phyloP scores from a whole-genome alignment of 1,140 invertebrate species.

The Calephelis virginiensis region DNA sequence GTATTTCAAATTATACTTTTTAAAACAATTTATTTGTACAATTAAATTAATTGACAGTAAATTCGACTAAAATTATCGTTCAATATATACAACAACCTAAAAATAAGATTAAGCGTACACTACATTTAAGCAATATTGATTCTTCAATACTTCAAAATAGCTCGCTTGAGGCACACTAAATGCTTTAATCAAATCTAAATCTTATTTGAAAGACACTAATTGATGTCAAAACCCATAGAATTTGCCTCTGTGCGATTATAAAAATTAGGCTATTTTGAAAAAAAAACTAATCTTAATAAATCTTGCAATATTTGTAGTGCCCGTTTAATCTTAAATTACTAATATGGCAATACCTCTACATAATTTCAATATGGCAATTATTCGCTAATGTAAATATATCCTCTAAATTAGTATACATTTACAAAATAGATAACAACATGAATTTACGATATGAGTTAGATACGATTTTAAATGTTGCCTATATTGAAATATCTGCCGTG shows the following conservation, averaged over 20 bases:
- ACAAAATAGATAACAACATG: constrained; percentile 7
- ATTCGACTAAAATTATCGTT: constrained; percentile 12
- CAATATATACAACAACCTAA: neutral
- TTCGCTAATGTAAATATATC: constrained; percentile 7
- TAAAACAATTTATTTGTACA: constrained; percentile 4
- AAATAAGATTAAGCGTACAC: constrained; percentile 5
- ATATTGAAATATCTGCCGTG: constrained; percentile 29
- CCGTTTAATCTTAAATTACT: neutral
- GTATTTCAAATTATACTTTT: constrained; percentile 4
- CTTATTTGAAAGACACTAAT: neutral
- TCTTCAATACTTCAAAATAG: constrained; percentile 8
- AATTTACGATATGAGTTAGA: neutral
- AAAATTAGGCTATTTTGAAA: constrained; percentile 9
- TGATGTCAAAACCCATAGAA: neutral
- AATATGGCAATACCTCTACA: constrained; percentile 11
- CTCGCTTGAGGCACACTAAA: neutral
- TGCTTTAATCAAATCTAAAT: neutral
- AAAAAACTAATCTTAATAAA: neutral
- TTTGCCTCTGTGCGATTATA: neutral
- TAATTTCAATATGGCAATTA: constrained; percentile 10
- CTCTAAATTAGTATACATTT: constrained; percentile 11
- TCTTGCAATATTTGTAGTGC: neutral
- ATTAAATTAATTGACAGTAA: constrained; percentile 17
- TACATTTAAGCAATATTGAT: constrained; percentile 6
- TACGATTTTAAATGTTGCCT: neutral